Evolutionary conservation across 1,140 invertebrate species (phyloP).

Genomic region (Drosophila santomea): DNA sequence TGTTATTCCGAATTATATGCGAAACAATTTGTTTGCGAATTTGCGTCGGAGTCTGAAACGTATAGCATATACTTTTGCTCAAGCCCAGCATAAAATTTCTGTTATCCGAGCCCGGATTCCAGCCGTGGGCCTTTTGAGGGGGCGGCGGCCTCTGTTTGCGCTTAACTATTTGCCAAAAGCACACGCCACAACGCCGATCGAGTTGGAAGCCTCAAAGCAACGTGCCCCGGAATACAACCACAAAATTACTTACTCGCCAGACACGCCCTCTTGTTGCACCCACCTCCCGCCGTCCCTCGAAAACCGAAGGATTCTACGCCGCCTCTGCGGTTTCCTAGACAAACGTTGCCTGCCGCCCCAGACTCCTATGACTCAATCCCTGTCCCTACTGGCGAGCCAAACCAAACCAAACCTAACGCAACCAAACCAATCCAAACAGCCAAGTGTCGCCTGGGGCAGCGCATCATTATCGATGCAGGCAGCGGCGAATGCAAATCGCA

Average conservation of each 20-base stretch:
- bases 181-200: conserved; percentile 33
- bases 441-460: conserved; percentile 35
- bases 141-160: conserved; percentile 52
- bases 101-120: conserved; percentile 37
- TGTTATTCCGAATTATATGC: conserved; percentile 32
- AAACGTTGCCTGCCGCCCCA: conserved; percentile 35
- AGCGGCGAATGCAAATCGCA: conserved; percentile 71
- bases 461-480: conserved; percentile 61
- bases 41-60: conserved; percentile 47
- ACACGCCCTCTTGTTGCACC: conserved; percentile 17
- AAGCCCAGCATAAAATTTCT: conserved; percentile 50
- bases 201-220: conserved; percentile 75
- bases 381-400: conserved; percentile 5
- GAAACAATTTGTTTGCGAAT: conserved; percentile 72
- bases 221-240: conserved; percentile 72
- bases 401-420: conserved; percentile 40
- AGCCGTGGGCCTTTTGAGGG: conserved; percentile 3
- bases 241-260: conserved; percentile 77
- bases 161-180: conserved; percentile 49
- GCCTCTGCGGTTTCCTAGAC: conserved; percentile 56
- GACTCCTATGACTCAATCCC: neutral
- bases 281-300: neutral
- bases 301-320: conserved; percentile 1
- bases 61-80: conserved; percentile 27
- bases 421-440: conserved; percentile 46